Percentiles rank a stretch among this genome's conserved stretches.
phyloP scores from a whole-genome alignment of 2,113 vertebrate species.

The Gymnocephalus cernua region DNA sequence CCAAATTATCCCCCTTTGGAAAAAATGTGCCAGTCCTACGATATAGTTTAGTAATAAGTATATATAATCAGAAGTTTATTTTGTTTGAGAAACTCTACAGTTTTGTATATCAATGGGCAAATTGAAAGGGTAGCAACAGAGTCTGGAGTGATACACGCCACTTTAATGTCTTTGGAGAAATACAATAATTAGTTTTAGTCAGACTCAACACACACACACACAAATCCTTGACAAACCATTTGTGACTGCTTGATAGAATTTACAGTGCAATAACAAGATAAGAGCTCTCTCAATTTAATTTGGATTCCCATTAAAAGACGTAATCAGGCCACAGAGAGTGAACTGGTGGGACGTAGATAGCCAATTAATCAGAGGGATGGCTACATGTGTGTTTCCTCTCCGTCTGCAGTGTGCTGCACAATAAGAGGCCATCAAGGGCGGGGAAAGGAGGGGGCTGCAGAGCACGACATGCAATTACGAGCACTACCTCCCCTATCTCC shows the following conservation, averaged over 20 bases:
- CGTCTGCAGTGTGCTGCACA: neutral
- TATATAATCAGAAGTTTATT: slow-evolving; percentile 17
- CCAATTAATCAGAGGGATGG: slow-evolving; percentile 50
- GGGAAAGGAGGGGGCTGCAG: neutral
- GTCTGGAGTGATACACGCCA: neutral
- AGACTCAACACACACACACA: slow-evolving; percentile 5
- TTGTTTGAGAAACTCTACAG: neutral
- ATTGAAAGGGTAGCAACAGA: neutral
- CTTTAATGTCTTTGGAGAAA: slow-evolving; percentile 1
- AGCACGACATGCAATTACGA: slow-evolving; percentile 25
- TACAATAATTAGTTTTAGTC: neutral
- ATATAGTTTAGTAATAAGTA: neutral
- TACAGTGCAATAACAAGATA: slow-evolving; percentile 59
- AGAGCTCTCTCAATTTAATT: slow-evolving; percentile 63
- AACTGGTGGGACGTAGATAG: slow-evolving; percentile 33
- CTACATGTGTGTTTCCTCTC: slow-evolving; percentile 27
- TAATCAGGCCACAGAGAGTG: slow-evolving; percentile 51
- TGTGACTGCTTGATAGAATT: slow-evolving; percentile 57
- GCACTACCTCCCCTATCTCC: neutral
- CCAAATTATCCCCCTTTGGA: slow-evolving; percentile 2
- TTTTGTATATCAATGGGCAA: neutral
- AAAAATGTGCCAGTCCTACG: neutral
- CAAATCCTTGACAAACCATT: slow-evolving; percentile 24
- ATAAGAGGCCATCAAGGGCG: slow-evolving; percentile 15
- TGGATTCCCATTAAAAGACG: slow-evolving; percentile 58